Evolutionary conservation across 2,113 vertebrate species (phyloP), one percentile per base, ranked within the genome.

Genomic region (Mesocricetus auratus): DNA sequence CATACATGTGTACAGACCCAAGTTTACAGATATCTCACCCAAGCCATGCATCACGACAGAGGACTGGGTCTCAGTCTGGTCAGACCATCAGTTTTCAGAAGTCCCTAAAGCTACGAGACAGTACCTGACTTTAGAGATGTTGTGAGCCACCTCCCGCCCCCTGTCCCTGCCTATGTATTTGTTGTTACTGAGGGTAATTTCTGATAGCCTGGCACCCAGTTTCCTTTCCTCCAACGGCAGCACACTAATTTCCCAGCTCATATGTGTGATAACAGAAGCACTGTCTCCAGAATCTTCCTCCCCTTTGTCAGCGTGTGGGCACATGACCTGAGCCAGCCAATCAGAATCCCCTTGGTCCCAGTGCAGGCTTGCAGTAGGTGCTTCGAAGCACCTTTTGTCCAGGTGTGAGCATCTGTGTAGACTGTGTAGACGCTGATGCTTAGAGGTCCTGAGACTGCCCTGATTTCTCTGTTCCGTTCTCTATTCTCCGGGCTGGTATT

Each of bases 61-160:
- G 10, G 47, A 53, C 5, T 0, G 0, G 24, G 24, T 71, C 78
- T 95, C 79, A 36, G n/a, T 74, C 53, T 56, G 12, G 26, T 53
- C 56, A 58, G 69, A 64, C 33, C 42, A 21, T 85, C 79, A 7
- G 42, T 83, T 93, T 95, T 47, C 87, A 42, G 17, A 96, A 83
- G 86, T 81, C 71, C 58, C 11, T 16, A 31, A 69, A 60, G 64
- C n/a, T 26, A 90, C 75, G 33, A 91, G 86, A 69, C 29, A 82
- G 42, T 33, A 68, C 3, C 42, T 31, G 45, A 66, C 77, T 8
- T 85, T n/a, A 26, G 47, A 87, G 92, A 74, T 42, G 13, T 39
- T 5, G 0, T 36, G 68, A 50, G 47, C 47, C 47, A 47, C 47
- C 47, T 47, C 47, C 13, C 74, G 50, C 58, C n/a, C 58, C 24